phyloP scores from a whole-genome alignment of 1,140 invertebrate species.

The Neodiprion pinetum region DNA sequence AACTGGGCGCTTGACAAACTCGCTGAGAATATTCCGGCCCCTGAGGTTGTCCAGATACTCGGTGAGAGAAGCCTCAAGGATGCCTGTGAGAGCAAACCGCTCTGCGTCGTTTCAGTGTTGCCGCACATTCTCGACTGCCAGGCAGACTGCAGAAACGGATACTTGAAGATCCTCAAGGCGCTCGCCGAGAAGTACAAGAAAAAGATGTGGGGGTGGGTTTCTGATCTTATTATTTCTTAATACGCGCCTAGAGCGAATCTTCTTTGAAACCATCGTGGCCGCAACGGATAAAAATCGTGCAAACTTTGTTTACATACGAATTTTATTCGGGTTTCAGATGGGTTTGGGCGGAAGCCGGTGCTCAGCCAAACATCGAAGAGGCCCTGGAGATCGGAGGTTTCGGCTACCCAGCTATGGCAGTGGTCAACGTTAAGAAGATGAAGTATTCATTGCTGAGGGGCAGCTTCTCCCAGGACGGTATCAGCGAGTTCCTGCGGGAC shows the following conservation, averaged over 20 bases:
- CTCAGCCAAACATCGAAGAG: slow-evolving; percentile 85
- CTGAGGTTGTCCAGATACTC: slow-evolving; percentile 79
- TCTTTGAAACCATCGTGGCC: slow-evolving; percentile 10
- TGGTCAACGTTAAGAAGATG: slow-evolving; percentile 96
- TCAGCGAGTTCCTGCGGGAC: slow-evolving; percentile 94
- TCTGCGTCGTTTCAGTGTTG: slow-evolving; percentile 93
- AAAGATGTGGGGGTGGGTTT: slow-evolving; percentile 91
- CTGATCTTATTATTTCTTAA: slow-evolving; percentile 10
- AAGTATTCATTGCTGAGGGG: slow-evolving; percentile 94
- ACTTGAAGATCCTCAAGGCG: slow-evolving; percentile 77
- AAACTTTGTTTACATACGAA: slow-evolving; percentile 21
- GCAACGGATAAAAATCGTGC: background rate
- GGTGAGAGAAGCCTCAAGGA: slow-evolving; percentile 72
- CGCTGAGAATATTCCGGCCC: slow-evolving; percentile 85
- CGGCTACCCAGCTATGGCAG: slow-evolving; percentile 93
- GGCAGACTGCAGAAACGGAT: slow-evolving; percentile 90
- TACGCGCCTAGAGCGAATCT: too few relatives aligned
- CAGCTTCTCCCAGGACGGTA: slow-evolving; percentile 93
- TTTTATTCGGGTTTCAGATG: slow-evolving; percentile 69
- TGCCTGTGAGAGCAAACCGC: slow-evolving; percentile 82
- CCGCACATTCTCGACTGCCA: slow-evolving; percentile 99
- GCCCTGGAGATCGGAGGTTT: slow-evolving; percentile 93
- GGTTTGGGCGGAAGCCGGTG: slow-evolving; percentile 92
- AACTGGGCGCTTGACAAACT: slow-evolving; percentile 88
- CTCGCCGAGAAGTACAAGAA: slow-evolving; percentile 94